Evolutionary conservation across 2,888 invertebrate genomes (phyloP).

Genomic region (Phania funesta): DNA sequence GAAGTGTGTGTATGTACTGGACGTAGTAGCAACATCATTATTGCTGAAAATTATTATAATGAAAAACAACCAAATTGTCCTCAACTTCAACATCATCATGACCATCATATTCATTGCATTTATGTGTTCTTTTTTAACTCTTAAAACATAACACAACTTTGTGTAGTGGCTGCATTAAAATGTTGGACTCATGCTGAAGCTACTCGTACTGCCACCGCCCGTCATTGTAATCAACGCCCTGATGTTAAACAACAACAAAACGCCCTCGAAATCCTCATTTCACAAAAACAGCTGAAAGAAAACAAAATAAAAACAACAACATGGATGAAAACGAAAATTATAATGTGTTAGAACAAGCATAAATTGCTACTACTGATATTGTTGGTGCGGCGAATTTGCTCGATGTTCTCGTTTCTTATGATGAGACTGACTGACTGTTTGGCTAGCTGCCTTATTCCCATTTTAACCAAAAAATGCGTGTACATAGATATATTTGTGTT

Average conservation of each 20-base stretch:
- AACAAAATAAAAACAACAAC: conserved; percentile 31
- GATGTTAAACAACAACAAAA: conserved; percentile 65
- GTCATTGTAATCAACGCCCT: conserved; percentile 67
- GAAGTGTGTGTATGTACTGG: not conserved
- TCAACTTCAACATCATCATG: conserved; percentile 16
- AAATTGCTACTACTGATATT: conserved; percentile 20
- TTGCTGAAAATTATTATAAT: conserved; percentile 44
- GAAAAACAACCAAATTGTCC: conserved; percentile 25
- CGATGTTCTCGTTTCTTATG: conserved; percentile 22
- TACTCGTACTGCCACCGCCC: conserved; percentile 40
- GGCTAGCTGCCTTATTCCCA: conserved; percentile 11
- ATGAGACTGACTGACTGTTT: conserved; percentile 26
- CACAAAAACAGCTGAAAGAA: conserved; percentile 1
- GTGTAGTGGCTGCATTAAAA: conserved; percentile 56
- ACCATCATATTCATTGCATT: conserved; percentile 40
- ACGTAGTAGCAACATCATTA: conserved; percentile 24
- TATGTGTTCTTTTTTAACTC: conserved; percentile 32
- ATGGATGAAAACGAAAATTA: conserved; percentile 45
- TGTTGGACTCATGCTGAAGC: conserved; percentile 49
- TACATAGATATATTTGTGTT: conserved; percentile 1
- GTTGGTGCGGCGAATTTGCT: conserved; percentile 29
- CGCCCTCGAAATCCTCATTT: conserved; percentile 58
- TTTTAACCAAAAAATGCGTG: conserved; percentile 42
- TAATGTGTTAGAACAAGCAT: conserved; percentile 48
- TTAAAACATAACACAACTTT: conserved; percentile 21